Percentiles rank a stretch among this genome's conserved stretches.
These are phyloP conservation scores for Onthophagus sagittarius DNA, from an alignment of 2,888 invertebrate genomes.

Conservation along the genomic window DNA sequence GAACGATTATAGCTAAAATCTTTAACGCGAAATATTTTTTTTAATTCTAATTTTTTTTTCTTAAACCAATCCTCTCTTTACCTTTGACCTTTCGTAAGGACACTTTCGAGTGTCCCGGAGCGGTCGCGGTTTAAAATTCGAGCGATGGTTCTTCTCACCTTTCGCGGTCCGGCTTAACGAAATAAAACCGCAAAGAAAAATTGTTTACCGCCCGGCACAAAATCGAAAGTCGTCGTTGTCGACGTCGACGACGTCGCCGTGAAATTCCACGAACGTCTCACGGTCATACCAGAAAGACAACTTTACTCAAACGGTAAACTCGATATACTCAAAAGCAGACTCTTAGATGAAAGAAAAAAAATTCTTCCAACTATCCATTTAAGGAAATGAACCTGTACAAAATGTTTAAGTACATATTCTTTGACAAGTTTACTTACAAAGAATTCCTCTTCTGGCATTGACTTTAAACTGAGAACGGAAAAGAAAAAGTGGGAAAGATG, in stretches of 20 bases:
- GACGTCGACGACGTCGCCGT: background rate
- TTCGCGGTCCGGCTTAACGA: background rate
- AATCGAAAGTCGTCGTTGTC: background rate
- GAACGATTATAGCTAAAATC: slow-evolving; percentile 26
- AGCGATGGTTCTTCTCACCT: background rate
- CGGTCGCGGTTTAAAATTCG: background rate
- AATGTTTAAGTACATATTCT: background rate
- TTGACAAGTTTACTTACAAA: no score
- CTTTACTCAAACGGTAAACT: background rate
- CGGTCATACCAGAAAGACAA: background rate
- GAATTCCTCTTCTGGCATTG: background rate
- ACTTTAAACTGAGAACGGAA: background rate
- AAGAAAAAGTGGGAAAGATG: background rate
- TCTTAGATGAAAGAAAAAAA: background rate
- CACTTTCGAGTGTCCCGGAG: background rate
- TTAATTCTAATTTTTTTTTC: background rate
- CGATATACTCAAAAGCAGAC: background rate
- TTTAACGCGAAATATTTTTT: no score
- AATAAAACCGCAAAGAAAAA: background rate
- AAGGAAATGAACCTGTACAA: background rate
- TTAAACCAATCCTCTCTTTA: background rate
- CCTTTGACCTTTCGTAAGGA: background rate
- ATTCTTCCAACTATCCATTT: background rate
- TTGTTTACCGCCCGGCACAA: background rate
- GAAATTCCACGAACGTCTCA: background rate